Base-by-base conservation (phyloP, 1,140 invertebrate genomes). In the Papilio xuthus region DNA sequence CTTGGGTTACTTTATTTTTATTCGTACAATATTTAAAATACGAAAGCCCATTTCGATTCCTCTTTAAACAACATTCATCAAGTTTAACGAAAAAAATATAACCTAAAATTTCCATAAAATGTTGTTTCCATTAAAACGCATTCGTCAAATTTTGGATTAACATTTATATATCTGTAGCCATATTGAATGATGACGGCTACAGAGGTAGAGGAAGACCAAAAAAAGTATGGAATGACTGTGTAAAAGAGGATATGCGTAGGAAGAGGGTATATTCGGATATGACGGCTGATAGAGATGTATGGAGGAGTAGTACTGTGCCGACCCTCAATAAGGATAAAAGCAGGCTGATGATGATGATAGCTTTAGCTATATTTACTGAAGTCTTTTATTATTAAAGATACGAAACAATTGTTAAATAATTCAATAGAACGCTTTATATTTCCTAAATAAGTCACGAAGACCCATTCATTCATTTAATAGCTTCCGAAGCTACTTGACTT, bases 381-480 rank as follows among this genome's bases (percentile, higher is more conserved):
- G 44, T 53, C 18, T 53, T n/a, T n/a, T n/a, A 53, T 18, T n/a
- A n/a, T 53, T n/a, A 18, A 53, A 53, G n/a, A 2, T n/a, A 53
- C 15, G 42, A 6, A 50, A 47, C 9, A 47, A 13, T 47, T 47
- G 7, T 47, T 10, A 47, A 47, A 47, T 13, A 47, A 37, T 37
- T 47, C 3, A 47, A 47, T 47, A 47, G 10, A 56, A 26, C 56
- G 56, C 56, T 60, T 26, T 13, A 26, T 60, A 60, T 1, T 60
- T 26, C 10, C 23, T 67, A 67, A 28, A 7, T 28, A 13, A 28
- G 60, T 18, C 6, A 32, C 26, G 6, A 4, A 13, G 26, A 67
- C 60, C 23, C 60, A 67, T 67, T 67, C 26, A 67, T 67, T 67
- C 60, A 67, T 67, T 28, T 67, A 67, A 67, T 67, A 67, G 13